A percentile compares a stretch with the other conserved stretches of the same genome.
phyloP scores from a whole-genome alignment of 2,113 vertebrate genomes.

The Casuarius casuarius region DNA sequence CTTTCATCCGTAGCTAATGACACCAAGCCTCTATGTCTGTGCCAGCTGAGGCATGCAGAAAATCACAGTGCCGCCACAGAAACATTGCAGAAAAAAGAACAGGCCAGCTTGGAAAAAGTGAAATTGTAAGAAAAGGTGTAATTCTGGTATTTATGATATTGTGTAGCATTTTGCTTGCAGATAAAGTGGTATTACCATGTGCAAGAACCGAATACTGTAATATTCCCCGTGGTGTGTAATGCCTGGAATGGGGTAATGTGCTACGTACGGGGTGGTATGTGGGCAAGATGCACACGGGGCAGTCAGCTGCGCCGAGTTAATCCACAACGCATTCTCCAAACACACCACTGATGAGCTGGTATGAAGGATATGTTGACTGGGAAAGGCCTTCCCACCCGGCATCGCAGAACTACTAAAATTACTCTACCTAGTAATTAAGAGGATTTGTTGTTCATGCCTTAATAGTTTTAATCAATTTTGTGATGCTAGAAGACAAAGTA shows the following conservation, averaged over 20 bases:
- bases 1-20: not conserved
- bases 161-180: not conserved
- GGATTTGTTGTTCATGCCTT: not conserved
- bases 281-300: too few species aligned
- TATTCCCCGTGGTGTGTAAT: not conserved
- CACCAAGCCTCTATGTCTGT: not conserved
- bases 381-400: not conserved
- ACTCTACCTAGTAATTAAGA: constrained; percentile 9
- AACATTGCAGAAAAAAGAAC: not conserved
- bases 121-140: not conserved
- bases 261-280: too few species aligned
- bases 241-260: not conserved
- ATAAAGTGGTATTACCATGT: not conserved
- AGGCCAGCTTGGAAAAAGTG: not conserved
- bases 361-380: not conserved
- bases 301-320: too few species aligned
- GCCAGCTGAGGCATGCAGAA: not conserved
- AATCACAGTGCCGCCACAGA: not conserved
- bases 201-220: not conserved
- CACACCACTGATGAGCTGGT: not conserved
- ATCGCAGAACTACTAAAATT: not conserved
- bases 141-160: not conserved
- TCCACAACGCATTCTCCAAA: not conserved
- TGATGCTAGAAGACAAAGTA: not conserved
- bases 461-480: constrained; percentile 15